Evolutionary conservation across 2,797 vertebrate species (phyloP).

Genomic region (Phrynocephalus guinanensis): DNA sequence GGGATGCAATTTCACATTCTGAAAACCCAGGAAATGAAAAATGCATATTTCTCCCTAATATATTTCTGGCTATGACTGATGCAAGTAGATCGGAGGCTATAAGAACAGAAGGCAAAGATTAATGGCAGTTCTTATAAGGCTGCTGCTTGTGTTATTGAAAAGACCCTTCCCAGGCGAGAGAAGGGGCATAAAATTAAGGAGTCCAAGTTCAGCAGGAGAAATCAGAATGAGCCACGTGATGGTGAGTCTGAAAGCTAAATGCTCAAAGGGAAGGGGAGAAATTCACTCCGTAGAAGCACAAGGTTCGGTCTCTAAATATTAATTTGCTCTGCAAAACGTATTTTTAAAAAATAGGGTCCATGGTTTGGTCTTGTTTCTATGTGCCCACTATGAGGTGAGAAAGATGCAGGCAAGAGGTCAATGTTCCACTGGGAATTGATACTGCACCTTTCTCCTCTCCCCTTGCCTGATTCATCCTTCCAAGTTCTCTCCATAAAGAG

Average conservation of each 20-base stretch:
- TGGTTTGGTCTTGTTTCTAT: not conserved
- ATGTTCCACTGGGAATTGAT: no score
- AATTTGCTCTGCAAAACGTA: not conserved
- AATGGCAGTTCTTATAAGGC: constrained; percentile 29
- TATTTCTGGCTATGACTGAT: constrained; percentile 11
- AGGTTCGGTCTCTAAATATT: not conserved
- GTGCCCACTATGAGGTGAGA: not conserved
- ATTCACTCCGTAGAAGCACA: not conserved
- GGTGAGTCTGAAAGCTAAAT: not conserved
- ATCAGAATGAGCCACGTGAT: not conserved
- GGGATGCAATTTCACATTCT: constrained; percentile 1
- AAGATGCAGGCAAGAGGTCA: not conserved
- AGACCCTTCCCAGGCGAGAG: constrained; percentile 7
- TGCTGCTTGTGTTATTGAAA: constrained; percentile 22
- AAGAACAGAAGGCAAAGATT: constrained; percentile 39
- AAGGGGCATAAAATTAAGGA: constrained; percentile 26
- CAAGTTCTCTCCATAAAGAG: no score
- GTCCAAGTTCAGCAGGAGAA: not conserved
- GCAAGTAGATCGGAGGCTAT: constrained; percentile 8
- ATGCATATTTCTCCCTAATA: not conserved
- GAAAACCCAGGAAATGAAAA: constrained; percentile 27
- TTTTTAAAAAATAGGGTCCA: not conserved
- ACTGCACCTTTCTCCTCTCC: no score
- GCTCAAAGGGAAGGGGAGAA: not conserved
- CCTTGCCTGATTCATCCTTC: no score